Base-by-base conservation (phyloP, 2,113 vertebrate genomes). In the Blennius ocellaris region DNA sequence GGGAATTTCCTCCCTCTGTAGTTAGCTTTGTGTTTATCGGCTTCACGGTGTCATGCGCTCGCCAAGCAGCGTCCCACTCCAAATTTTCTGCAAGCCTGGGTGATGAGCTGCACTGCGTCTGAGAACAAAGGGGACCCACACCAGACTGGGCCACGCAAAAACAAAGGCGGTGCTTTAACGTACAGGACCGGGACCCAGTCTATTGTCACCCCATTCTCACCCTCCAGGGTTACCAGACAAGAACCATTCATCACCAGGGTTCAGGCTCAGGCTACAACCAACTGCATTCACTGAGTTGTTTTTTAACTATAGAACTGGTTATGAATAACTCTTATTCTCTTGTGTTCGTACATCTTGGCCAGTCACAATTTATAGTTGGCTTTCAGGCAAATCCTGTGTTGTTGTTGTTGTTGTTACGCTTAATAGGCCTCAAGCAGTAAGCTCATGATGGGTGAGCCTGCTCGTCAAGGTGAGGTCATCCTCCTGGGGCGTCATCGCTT, bases 381-480 rank as follows among this genome's bases (percentile, higher is more conserved):
- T 54, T 65, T 40, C 0, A 39, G 48, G 17, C 8, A 53, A 59
- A 50, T 11, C 14, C 36, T 21, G 6, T 16, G 10, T 5, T 56
- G 39, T 69, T 54, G 60, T 74, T 37, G 39, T 78, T 14, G 36
- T 69, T 69, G 65, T 70, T 61, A 58, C 21, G 59, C 57, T 68
- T 63, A 77, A 81, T 50, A 43, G 37, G 69, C 77, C 69, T 74
- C 59, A 48, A 63, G 76, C 59, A 41, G n/a, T 45, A n/a, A 68
- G 69, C 63, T 80, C 72, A 89, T 78, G 52, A 84, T 61, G 50
- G 54, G 37, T 55, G 61, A 78, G 63, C 66, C 56, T 71, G 85
- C 75, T 82, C 30, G 55, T 49, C 62, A 78, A 85, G 75, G 83
- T 87, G 84, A 83, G 69, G 69, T 92, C 82, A 87, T 76, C 84